Base-by-base conservation (phyloP, 2,888 invertebrate genomes). In the Phania funesta region DNA sequence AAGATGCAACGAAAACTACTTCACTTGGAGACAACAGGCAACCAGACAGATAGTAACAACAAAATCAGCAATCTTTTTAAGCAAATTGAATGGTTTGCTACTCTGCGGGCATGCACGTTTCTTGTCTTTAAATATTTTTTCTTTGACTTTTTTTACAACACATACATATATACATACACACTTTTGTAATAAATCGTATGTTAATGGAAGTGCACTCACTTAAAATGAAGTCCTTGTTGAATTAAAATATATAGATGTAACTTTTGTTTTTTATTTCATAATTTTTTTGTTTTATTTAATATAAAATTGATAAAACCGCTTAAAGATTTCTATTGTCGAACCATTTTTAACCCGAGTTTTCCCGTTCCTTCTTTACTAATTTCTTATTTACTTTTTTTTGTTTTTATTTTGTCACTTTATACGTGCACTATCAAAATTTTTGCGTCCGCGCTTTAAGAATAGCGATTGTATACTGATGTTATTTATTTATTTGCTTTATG, bases 391-490 rank as follows among this genome's bases (percentile, higher is more conserved):
- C 3, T 18, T 20, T 35, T 58, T 20, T 62, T 38, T 7, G 13
- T 18, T 16, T 18, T 38, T 46, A 29, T 50, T 50, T 64, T 29
- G n/a, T 41, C 74, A 48, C 35, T 70, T 41, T 26, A 24, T 8
- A n/a, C 29, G 5, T 58, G 26, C 64, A 65, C 77, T 13, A 38
- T 0, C 22, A 20, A 3, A 50, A 77, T 54, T 77, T 85, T 83
- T 86, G 86, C 88, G 87, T 85, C 89, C 88, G 88, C 88, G 87
- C 89, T 86, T 84, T 86, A 85, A 85, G 87, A 86, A 87, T 84
- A 76, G 81, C 86, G 85, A 80, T 87, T 84, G 84, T 85, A 83
- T 85, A 88, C 87, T 88, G 84, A 84, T 85, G 77, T 80, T 70
- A 52, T 71, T 74, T 70, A 50, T 11, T 60, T 73, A 44, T 78